Evolutionary conservation across 2,797 vertebrate species (phyloP).

Genomic region (Crocodylus rhombifer): DNA sequence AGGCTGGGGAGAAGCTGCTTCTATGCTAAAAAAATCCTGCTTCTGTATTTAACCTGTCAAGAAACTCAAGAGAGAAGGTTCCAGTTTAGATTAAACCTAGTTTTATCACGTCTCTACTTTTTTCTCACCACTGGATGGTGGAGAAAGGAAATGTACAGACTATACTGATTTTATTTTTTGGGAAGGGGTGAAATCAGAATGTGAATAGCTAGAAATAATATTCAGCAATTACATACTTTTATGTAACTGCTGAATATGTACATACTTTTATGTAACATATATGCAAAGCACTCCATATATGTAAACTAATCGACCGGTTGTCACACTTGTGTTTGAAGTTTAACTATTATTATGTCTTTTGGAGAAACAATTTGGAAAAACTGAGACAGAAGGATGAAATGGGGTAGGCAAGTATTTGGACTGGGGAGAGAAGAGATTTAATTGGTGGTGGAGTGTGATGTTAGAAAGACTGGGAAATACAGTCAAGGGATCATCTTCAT

Average conservation of each 20-base stretch:
- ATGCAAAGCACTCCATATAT: not conserved
- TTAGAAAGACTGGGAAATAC: no score
- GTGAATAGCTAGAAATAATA: not conserved
- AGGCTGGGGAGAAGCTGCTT: no score
- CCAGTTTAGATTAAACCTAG: no score
- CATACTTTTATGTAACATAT: not conserved
- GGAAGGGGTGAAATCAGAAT: not conserved
- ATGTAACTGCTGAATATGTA: not conserved
- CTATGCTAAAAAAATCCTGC: no score
- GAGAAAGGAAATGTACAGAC: no score
- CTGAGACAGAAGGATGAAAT: fast-evolving
- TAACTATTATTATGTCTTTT: not conserved
- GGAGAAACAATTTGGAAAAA: not conserved
- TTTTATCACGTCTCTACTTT: no score
- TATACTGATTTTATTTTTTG: no score
- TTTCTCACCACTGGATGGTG: no score
- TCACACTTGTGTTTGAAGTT: not conserved
- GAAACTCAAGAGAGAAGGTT: no score
- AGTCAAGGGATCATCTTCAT: no score
- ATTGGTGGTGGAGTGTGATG: not conserved
- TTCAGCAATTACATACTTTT: not conserved
- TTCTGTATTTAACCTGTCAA: no score
- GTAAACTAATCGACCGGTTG: not conserved
- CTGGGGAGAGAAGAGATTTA: not conserved
- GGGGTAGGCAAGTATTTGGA: not conserved